Percentiles rank a stretch among this genome's conserved stretches.
Evolutionary conservation across 2,888 invertebrate species (phyloP).

Genomic region (Mactromeris polynyma): DNA sequence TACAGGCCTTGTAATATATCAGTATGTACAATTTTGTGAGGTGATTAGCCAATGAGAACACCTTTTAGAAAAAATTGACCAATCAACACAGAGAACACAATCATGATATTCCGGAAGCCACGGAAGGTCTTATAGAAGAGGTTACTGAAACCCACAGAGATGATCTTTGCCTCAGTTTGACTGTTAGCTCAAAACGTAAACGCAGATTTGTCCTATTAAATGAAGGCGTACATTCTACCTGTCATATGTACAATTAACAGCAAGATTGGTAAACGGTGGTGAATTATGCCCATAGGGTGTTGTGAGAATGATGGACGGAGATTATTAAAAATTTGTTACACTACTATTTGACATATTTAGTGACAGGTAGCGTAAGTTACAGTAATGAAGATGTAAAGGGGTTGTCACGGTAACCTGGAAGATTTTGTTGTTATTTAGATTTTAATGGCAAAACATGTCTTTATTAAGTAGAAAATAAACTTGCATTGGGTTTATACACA

Average conservation of each 20-base stretch:
- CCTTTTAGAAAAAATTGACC: no score
- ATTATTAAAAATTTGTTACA: slow-evolving; percentile 9
- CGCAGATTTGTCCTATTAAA: not conserved
- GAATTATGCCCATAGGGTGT: not conserved
- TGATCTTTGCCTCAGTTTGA: no score
- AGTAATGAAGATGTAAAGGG: not conserved
- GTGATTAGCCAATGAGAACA: no score
- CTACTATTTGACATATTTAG: not conserved
- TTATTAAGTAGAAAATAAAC: not conserved
- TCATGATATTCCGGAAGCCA: no score
- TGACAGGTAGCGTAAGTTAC: not conserved
- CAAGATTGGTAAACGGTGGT: not conserved
- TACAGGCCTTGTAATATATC: no score
- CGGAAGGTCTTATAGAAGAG: no score
- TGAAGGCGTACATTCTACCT: not conserved
- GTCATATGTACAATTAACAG: not conserved
- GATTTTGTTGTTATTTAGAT: not conserved
- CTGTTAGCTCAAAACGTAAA: no score
- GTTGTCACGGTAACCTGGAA: slow-evolving; percentile 1
- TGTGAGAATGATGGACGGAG: not conserved
- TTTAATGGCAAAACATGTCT: slow-evolving; percentile 1
- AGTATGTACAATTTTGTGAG: no score
- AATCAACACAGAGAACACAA: no score
- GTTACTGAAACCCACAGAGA: no score
- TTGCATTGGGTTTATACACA: not conserved